These are phyloP conservation scores for Archips xylosteana DNA, from an alignment of 2,888 invertebrate genomes.

Conservation along the genomic window DNA sequence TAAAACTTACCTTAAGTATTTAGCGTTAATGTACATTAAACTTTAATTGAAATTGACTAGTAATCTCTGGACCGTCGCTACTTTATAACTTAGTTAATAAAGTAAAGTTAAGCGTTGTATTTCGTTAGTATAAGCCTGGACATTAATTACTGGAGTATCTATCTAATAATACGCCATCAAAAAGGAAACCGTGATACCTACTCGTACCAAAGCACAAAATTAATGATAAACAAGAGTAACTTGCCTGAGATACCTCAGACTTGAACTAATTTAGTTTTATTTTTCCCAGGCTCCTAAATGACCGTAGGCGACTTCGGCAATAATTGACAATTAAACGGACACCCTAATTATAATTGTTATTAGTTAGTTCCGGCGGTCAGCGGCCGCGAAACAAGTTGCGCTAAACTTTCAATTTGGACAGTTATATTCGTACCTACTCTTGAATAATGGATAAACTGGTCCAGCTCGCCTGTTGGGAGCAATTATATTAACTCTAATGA, in stretches of 20 bases:
- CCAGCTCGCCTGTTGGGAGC: slow-evolving; percentile 15
- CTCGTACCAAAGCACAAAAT: too few relatives aligned
- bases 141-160: too few relatives aligned
- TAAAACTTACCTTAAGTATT: not conserved
- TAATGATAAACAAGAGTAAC: not conserved
- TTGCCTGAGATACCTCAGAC: not conserved
- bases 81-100: not conserved
- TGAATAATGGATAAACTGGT: slow-evolving; percentile 40
- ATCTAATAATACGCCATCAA: too few relatives aligned
- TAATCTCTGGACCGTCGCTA: not conserved
- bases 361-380: slow-evolving; percentile 45
- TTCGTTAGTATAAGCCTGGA: too few relatives aligned
- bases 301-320: slow-evolving; percentile 44
- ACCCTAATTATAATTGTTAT: slow-evolving; percentile 30
- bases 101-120: not conserved
- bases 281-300: slow-evolving; percentile 15
- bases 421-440: slow-evolving; percentile 27
- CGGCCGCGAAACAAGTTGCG: slow-evolving; percentile 52
- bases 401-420: slow-evolving; percentile 39
- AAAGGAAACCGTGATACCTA: too few relatives aligned
- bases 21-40: not conserved
- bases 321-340: slow-evolving; percentile 67
- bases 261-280: slow-evolving; percentile 7
- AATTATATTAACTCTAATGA: slow-evolving; percentile 34
- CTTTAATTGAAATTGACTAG: not conserved